Base-by-base conservation (phyloP, 2,113 vertebrate species). In the Panthera tigris region DNA sequence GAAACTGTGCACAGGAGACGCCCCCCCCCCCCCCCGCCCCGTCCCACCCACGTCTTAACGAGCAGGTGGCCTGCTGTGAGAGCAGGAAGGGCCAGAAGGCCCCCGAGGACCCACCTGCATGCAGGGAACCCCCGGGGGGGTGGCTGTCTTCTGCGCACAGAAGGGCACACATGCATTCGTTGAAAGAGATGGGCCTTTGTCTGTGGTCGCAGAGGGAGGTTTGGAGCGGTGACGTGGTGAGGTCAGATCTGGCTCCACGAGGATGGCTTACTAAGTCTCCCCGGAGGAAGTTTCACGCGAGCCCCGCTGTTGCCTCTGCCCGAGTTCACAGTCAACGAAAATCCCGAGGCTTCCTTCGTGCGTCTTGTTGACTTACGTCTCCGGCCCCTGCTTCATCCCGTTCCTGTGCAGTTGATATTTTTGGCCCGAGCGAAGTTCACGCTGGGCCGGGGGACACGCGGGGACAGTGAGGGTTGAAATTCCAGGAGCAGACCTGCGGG, bases 391-490 rank as follows among this genome's bases (percentile, higher is more conserved):
- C 31, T 31, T 21, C 18, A 10, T 7, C 5, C 8, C 55, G 57
- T 33, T 33, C 71, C 48, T 7, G 15, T 15, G 11, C 1, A 0
- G 13, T 5, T 76, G 81, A 61, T 9, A 11, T 86, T 14, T 76
- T 45, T 45, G 27, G 52, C n/a, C 66, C 13, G 1, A 1, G 52
- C 18, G 5, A 39, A 0, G 11, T 27, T 61, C 78, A 10, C 0
- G 0, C 33, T 10, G n/a, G 48, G 57, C 4, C 31, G 25, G 4
- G 50, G 48, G 45, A 27, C 15, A 4, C 15, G 21, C 0, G 1
- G 57, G 81, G n/a, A 11, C 19, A 0, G 12, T 0, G 21, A 27
- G 14, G 39, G 61, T 4, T 29, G 31, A 15, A 1, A 23, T 36
- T 69, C 89, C 50, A 69, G 95, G 57, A 61, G 33, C 52, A n/a